Evolutionary conservation across 1,140 invertebrate species (phyloP).

Genomic region (Lycorma delicatula): DNA sequence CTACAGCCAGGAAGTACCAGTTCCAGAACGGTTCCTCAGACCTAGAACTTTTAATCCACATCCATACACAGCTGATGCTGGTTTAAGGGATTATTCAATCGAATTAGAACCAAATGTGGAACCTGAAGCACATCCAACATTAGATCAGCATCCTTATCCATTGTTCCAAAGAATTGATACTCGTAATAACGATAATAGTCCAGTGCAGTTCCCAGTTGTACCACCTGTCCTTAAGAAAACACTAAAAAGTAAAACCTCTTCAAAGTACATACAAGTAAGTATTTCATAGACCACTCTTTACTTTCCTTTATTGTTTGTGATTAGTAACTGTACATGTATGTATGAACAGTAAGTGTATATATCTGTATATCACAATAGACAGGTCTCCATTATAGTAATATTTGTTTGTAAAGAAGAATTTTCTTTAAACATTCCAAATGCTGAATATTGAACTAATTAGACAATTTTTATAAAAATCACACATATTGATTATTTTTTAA

Average conservation of each 20-base stretch:
- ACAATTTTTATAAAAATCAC: too few species aligned
- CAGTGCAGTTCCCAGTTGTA: conserved; percentile 24
- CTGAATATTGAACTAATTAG: too few species aligned
- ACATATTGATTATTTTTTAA: too few species aligned
- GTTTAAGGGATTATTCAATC: not conserved
- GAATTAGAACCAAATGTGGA: not conserved
- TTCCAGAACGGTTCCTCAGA: conserved; percentile 25
- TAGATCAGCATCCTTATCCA: conserved; percentile 9
- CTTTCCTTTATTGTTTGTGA: too few species aligned
- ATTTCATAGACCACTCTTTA: too few species aligned
- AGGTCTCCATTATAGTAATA: too few species aligned
- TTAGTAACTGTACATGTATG: too few species aligned
- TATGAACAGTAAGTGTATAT: too few species aligned
- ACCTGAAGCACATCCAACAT: not conserved
- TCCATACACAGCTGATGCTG: conserved; percentile 18
- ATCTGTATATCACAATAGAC: too few species aligned
- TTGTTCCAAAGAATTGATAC: conserved; percentile 6
- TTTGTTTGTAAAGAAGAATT: too few species aligned
- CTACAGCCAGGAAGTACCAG: conserved; percentile 18
- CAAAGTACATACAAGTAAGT: conserved; percentile 6
- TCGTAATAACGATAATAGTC: conserved; percentile 6
- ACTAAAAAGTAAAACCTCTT: conserved; percentile 5
- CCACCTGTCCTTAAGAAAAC: conserved; percentile 18
- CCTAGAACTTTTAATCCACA: conserved; percentile 28
- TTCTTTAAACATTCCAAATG: too few species aligned